Base-by-base conservation (phyloP, 2,888 invertebrate genomes). In the Ochropleura leucogaster region DNA sequence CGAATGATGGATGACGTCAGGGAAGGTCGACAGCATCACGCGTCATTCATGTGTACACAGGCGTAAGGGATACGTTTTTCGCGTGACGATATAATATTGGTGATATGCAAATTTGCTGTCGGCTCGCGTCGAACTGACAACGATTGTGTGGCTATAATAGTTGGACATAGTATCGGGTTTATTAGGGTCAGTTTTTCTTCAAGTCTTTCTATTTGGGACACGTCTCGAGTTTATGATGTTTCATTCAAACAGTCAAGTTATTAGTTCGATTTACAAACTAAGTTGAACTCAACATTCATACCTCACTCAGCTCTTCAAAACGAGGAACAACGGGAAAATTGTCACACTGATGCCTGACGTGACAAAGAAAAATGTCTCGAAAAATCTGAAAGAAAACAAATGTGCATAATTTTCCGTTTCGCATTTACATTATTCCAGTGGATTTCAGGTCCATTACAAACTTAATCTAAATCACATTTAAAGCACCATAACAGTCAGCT, bases 21-120 rank as follows among this genome's bases (percentile, higher is more conserved):
- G 94, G 95, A 94, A 96, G 96, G 96, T 95, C 95, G 95, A 94
- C 95, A 95, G 95, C 96, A 96, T 95, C 96, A 95, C 96, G 94
- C 95, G 96, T 96, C 96, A 96, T 96, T 96, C 96, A 95, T 96
- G 96, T 96, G 96, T 96, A 96, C 95, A 95, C 95, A 96, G 95
- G 93, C 96, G 96, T 96, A 96, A 96, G 96, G 96, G 95, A 96
- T 96, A 96, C 96, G 96, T 96, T 96, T 96, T 96, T 96, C 96
- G 94, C 93, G 95, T 95, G 96, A 96, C 95, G 96, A 94, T 96
- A 96, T 96, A 95, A 96, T 96, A 96, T 96, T 92, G 96, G 95
- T 95, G 96, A 96, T 96, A 96, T 96, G 96, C 96, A 96, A 96
- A 96, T 96, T 95, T 90, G 90, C 89, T 92, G 92, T 91, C 93